A percentile compares a stretch with the other conserved stretches of the same genome.
These are phyloP conservation scores for Rattus norvegicus DNA, from an alignment of 2,113 vertebrate species.

Conservation along the genomic window GRCr8 NC_086031.1:92430501-92431000, in stretches of 20 bases:
- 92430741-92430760: not conserved
- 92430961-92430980: not conserved
- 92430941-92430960: not conserved
- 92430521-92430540: not conserved
- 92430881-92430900: not conserved
- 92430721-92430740: no score
- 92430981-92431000: not conserved
- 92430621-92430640: not conserved
- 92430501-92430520: not conserved
- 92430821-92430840: not conserved
- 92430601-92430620: not conserved
- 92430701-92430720: not conserved
- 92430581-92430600: not conserved
- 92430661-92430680: not conserved
- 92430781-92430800: not conserved
- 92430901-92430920: not conserved
- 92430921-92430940: slow-evolving; percentile 15
- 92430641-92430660: not conserved
- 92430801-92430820: not conserved
- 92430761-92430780: not conserved
- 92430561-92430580: not conserved
- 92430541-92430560: not conserved
- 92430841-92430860: not conserved
- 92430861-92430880: not conserved
- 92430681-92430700: not conserved